A percentile compares a stretch with the other conserved stretches of the same genome.
Conservation (phyloP, 2,888 invertebrate species). For the Sisyra nigra region DNA sequence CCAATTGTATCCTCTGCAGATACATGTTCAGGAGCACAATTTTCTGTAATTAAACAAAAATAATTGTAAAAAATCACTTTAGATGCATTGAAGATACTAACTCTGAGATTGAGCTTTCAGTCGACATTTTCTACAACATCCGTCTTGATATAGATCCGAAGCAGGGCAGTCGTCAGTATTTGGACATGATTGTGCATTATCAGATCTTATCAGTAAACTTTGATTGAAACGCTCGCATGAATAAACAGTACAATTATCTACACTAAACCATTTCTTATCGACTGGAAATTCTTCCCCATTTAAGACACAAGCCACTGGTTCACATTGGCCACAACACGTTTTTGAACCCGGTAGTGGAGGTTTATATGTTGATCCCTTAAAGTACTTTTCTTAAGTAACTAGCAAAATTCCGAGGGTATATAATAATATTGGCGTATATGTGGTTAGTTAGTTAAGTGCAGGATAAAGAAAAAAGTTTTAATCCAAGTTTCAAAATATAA, state of each 20-base stretch:
- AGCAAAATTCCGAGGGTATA: neutral
- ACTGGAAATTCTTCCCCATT: constrained; percentile 29
- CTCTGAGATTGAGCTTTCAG: constrained; percentile 28
- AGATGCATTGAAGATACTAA: constrained; percentile 22
- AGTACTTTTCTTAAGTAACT: constrained; percentile 13
- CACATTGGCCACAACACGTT: constrained; percentile 49
- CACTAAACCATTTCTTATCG: constrained; percentile 40
- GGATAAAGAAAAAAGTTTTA: too few species aligned
- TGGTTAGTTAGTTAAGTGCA: too few species aligned
- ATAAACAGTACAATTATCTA: constrained; percentile 44
- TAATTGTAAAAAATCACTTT: neutral
- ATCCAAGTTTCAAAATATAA: too few species aligned
- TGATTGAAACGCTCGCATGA: constrained; percentile 31
- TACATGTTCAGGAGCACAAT: constrained; percentile 38
- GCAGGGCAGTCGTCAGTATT: constrained; percentile 41
- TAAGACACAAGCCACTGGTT: constrained; percentile 41
- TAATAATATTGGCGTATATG: too few species aligned
- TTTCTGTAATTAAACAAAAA: constrained; percentile 25
- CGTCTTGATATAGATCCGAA: constrained; percentile 36
- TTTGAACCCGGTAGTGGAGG: constrained; percentile 22
- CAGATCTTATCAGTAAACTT: constrained; percentile 36
- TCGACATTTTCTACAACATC: constrained; percentile 53
- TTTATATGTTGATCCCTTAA: constrained; percentile 43
- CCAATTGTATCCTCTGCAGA: constrained; percentile 36
- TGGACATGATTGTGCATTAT: constrained; percentile 40